Base-by-base conservation (phyloP, 2,113 vertebrate genomes). In the Catharus minimus region DNA sequence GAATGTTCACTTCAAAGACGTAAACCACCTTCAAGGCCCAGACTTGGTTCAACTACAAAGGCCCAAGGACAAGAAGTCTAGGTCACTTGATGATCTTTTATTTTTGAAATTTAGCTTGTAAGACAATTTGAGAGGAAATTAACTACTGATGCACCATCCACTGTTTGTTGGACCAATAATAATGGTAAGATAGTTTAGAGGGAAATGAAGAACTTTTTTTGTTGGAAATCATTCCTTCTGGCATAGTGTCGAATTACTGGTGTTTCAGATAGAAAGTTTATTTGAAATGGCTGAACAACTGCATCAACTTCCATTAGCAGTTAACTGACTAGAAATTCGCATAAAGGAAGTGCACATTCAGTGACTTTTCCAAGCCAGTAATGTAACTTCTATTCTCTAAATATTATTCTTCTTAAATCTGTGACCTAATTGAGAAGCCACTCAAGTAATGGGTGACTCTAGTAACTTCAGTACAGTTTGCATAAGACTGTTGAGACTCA, bases 271-370 rank as follows among this genome's bases (percentile, higher is more conserved):
- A 41, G n/a, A 64, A 90, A 65, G 33, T 83, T 80, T 68, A 44
- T 77, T 76, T 93, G 50, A 86, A 90, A 80, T 82, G 57, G 74
- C 62, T 44, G 58, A 90, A 61, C 41, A 73, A 44, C 19, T 7
- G 60, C 38, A 86, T 80, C 50, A 88, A 9, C 41, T 88, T 46
- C 21, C 46, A 73, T 90, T 80, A 92, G 50, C 32, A 80, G 49
- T 86, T 82, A 89, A 88, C 55, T 86, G 65, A 80, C 64, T 68
- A 73, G 76, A 83, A 94, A 94, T 66, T 88, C 16, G 1, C 38
- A 57, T 88, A 57, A 82, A 57, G 30, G 60, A 82, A 83, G 10
- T 58, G 43, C 49, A 46, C 50, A 83, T 88, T 90, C 68, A 83
- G 56, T 57, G 57, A 62, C 41, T 88, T 88, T 93, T 88, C 38